Base-by-base conservation (phyloP, 2,888 invertebrate species). In the Drosophila algonquin region DNA sequence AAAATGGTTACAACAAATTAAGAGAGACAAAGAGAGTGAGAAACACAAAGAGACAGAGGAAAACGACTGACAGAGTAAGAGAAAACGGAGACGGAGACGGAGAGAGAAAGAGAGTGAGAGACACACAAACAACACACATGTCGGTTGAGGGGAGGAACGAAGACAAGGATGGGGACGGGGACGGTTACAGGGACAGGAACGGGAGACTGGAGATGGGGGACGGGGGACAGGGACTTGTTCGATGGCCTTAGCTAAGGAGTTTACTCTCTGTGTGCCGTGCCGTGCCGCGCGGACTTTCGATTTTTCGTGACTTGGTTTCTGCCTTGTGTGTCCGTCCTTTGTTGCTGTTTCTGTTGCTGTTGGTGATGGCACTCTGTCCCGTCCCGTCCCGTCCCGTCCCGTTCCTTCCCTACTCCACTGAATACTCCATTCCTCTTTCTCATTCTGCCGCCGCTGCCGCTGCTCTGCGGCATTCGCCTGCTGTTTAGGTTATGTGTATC, bases 261-360 rank as follows among this genome's bases (percentile, higher is more conserved):
- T 45, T 60, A 55, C 44, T 24, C 14, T 32, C 14, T 18, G 69
- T 48, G 56, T 64, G 63, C 65, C 59, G 14, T 40, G 40, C 40
- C 40, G n/a, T 6, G n/a, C 40, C 40, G 40, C 40, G 65, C 68
- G 86, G 77, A 83, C 83, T 83, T 83, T 83, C 83, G 83, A 83
- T 83, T 83, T 83, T 83, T 83, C 73, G 74, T 89, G 73, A 76
- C 80, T 85, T 74, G 88, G 44, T 72, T 63, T 59, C 57, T 57
- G 47, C 47, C 44, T 63, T 70, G 27, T 55, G 50, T 71, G 72
- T 50, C 72, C 47, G 67, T 72, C 73, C 73, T 68, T 67, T 67
- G 72, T 70, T 68, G 51, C 30, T 68, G 60, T 32, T 60, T 18
- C 52, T 72, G 51, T 72, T n/a, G 56, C 30, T 27, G 44, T 18